Evolutionary conservation across 2,797 vertebrate genomes (phyloP).

Genomic region (Sebastes kiyomatsui): DNA sequence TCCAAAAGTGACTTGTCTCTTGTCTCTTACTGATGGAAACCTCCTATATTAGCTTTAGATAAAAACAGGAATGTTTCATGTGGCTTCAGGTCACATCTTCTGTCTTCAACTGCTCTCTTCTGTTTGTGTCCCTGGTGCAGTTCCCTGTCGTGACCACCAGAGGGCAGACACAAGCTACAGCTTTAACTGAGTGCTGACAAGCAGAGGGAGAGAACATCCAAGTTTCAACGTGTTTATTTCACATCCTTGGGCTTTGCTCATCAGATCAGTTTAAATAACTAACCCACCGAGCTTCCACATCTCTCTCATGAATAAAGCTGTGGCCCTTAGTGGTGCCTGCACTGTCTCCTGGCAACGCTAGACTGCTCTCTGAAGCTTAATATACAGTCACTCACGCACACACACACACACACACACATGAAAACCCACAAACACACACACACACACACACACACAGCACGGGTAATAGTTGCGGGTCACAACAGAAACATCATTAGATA

Average conservation of each 20-base stretch:
- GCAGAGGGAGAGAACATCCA: conserved; percentile 31
- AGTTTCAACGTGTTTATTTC: conserved; percentile 82
- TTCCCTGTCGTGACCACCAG: conserved; percentile 49
- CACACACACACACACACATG: conserved; percentile 22
- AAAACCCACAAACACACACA: conserved; percentile 16
- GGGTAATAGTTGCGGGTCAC: conserved; percentile 75
- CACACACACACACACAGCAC: background rate
- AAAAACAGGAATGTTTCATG: background rate
- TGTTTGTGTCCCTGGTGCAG: background rate
- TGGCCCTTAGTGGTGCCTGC: conserved; percentile 78
- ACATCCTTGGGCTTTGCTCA: conserved; percentile 84
- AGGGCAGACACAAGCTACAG: conserved; percentile 76
- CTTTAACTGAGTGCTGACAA: conserved; percentile 72
- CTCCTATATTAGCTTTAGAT: background rate
- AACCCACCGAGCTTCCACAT: conserved; percentile 49
- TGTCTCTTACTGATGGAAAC: background rate
- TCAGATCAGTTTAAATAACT: conserved; percentile 71
- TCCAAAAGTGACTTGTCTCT: background rate
- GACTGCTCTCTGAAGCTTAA: conserved; percentile 70
- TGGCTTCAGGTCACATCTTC: background rate
- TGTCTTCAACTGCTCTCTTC: background rate
- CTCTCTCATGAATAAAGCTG: conserved; percentile 73
- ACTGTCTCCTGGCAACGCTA: conserved; percentile 81
- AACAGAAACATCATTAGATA: conserved; percentile 78
- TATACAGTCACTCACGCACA: conserved; percentile 45